A percentile compares a stretch with the other conserved stretches of the same genome.
Conservation (phyloP, 2,888 invertebrate genomes). For the Atrina japonica region DNA sequence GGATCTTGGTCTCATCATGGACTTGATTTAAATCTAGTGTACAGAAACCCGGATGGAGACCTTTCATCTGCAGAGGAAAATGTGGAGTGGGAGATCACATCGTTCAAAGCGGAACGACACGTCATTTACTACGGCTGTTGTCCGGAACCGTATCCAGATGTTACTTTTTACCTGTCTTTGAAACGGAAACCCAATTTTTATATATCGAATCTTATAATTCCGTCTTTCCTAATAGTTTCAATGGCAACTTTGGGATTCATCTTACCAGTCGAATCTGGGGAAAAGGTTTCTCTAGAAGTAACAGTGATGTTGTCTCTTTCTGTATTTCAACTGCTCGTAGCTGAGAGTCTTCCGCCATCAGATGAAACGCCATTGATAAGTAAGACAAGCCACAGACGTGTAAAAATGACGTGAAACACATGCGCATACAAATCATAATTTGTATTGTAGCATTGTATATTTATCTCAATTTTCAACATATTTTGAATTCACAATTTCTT, state of each 20-base stretch:
- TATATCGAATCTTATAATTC: slow-evolving; percentile 27
- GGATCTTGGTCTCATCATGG: slow-evolving; percentile 86
- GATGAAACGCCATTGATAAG: slow-evolving; percentile 75
- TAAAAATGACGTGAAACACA: too few relatives aligned
- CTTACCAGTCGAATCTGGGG: slow-evolving; percentile 29
- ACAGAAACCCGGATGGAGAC: slow-evolving; percentile 10
- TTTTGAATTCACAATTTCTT: too few relatives aligned
- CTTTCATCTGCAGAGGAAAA: slow-evolving; percentile 18
- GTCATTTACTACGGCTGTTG: slow-evolving; percentile 32
- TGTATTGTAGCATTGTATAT: too few relatives aligned
- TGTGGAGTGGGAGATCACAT: slow-evolving; percentile 28
- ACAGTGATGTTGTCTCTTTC: slow-evolving; percentile 75
- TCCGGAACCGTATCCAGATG: slow-evolving; percentile 33
- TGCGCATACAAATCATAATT: too few relatives aligned
- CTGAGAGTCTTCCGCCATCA: slow-evolving; percentile 74
- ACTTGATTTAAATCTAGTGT: slow-evolving; percentile 49
- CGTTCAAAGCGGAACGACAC: slow-evolving; percentile 6
- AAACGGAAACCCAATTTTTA: slow-evolving; percentile 30
- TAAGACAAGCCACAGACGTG: too few relatives aligned
- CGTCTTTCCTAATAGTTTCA: slow-evolving; percentile 19
- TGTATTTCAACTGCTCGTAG: slow-evolving; percentile 75
- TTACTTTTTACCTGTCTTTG: slow-evolving; percentile 18
- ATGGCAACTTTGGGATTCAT: slow-evolving; percentile 27
- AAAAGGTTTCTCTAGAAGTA: slow-evolving; percentile 67
- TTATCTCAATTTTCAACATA: too few relatives aligned